These are phyloP conservation scores for Limnothrissa miodon DNA, from an alignment of 2,113 vertebrate genomes.

Conservation along the genomic window DNA sequence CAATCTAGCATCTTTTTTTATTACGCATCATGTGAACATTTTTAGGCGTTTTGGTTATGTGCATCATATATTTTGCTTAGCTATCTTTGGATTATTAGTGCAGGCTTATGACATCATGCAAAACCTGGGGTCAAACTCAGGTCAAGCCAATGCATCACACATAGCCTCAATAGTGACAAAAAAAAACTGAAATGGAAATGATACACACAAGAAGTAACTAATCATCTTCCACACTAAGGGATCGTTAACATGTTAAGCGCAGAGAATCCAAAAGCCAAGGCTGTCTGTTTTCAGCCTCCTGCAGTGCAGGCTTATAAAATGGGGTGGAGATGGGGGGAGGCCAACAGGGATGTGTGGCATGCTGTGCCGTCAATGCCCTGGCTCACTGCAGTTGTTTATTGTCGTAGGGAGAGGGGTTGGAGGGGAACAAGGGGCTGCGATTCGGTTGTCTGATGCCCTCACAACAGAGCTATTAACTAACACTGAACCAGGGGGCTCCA, in stretches of 20 bases:
- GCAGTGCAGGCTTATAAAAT: neutral
- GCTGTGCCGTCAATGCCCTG: neutral
- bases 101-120: neutral
- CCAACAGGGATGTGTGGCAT: neutral
- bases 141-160: neutral
- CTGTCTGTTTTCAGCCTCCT: neutral
- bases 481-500: slow-evolving; percentile 61
- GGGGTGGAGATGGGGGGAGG: no score
- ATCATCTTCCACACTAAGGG: neutral
- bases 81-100: neutral
- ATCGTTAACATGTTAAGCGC: slow-evolving; percentile 3
- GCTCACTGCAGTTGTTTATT: slow-evolving; percentile 8
- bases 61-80: neutral
- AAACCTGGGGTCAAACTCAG: neutral
- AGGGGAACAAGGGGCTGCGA: neutral
- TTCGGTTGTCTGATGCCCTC: slow-evolving; percentile 43
- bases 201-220: neutral
- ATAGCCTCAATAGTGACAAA: neutral
- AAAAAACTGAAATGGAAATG: neutral
- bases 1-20: neutral
- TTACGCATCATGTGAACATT: neutral
- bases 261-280: neutral
- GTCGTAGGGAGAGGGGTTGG: neutral
- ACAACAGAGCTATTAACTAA: slow-evolving; percentile 55
- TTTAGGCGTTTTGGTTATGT: no score